Evolutionary conservation across 2,797 vertebrate species (phyloP), one percentile per base, ranked within the genome.

Genomic region (Lepidocolaptes lacrymiger): DNA sequence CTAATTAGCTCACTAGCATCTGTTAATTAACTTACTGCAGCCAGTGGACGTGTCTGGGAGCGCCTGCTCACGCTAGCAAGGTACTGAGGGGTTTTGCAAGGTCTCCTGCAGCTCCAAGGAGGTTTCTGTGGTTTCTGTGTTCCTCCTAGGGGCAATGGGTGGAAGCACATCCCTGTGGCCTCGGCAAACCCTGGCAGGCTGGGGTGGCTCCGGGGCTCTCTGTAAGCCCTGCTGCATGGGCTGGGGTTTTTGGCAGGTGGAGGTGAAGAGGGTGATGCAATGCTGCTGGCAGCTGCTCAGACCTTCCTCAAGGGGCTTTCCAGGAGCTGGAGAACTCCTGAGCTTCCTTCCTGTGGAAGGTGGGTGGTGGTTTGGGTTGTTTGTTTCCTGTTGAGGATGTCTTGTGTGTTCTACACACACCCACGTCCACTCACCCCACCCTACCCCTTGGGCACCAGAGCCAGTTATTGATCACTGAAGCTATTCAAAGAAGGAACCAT

Each of bases 81-180:
- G 67, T 44, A 16, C 77, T 63, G 73, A 80, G 66, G 73, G 82
- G 43, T 91, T 95, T 92, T 75, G 63, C 82, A 59, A 85, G 82
- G 51, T 71, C 85, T 89, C 56, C 75, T 55, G 63, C 51, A 76
- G 39, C 73, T 80, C 61, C 73, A 63, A 83, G 92, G 54, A 82
- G 69, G 63, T 71, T 91, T 96, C 39, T 87, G 79, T 77, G 93
- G 96, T 95, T 93, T 95, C 85, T 94, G 97, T 94, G 96, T 97
- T 97, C 98, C 98, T 97, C 97, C 98, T 98, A 97, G 97, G 93
- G 98, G 97, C 95, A 88, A 10, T 75, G 36, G 56, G 90, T 95
- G 96, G 96, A 98, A 97, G 95, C 97, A 97, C 97, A 97, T 85
- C 91, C 72, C 75, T 28, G 56, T 71, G 85, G 36, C 51, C 10